Evolutionary conservation across 2,797 vertebrate genomes (phyloP).

Genomic region (Spinus pinus): DNA sequence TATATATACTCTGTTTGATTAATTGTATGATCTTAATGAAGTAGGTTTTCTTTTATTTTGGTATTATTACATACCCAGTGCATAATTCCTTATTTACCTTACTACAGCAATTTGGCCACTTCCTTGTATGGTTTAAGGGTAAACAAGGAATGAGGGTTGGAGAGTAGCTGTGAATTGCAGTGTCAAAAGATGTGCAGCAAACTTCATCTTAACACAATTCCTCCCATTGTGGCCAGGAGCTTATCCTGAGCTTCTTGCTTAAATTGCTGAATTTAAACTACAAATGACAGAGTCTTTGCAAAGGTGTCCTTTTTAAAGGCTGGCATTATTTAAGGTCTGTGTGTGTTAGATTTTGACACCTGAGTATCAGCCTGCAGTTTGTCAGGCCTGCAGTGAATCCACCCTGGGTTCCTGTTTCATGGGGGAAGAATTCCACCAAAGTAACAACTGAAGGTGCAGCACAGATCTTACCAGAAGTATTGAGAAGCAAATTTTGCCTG

Average conservation of each 20-base stretch:
- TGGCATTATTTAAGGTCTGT: not conserved
- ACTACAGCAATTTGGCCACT: not conserved
- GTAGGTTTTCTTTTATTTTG: slow-evolving; percentile 82
- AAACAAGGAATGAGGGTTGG: slow-evolving; percentile 27
- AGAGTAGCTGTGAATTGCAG: slow-evolving; percentile 38
- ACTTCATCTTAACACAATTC: not conserved
- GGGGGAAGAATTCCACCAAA: not conserved
- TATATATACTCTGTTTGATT: slow-evolving; percentile 87
- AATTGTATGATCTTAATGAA: slow-evolving; percentile 88
- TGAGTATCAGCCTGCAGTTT: not conserved
- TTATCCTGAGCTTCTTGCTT: not conserved
- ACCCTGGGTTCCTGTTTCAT: not conserved
- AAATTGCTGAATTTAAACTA: not conserved
- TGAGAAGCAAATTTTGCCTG: not conserved
- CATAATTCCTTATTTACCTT: slow-evolving; percentile 55
- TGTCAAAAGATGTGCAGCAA: slow-evolving; percentile 71
- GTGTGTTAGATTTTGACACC: not conserved
- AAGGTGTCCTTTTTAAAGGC: not conserved
- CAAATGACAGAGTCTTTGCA: not conserved
- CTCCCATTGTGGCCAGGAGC: not conserved
- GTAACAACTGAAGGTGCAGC: too few species aligned
- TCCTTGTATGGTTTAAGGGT: slow-evolving; percentile 53
- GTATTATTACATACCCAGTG: slow-evolving; percentile 86
- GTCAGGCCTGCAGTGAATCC: not conserved
- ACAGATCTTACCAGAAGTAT: not conserved